Conservation (phyloP, 1,140 invertebrate genomes). For the Lordiphosa mommai region DNA sequence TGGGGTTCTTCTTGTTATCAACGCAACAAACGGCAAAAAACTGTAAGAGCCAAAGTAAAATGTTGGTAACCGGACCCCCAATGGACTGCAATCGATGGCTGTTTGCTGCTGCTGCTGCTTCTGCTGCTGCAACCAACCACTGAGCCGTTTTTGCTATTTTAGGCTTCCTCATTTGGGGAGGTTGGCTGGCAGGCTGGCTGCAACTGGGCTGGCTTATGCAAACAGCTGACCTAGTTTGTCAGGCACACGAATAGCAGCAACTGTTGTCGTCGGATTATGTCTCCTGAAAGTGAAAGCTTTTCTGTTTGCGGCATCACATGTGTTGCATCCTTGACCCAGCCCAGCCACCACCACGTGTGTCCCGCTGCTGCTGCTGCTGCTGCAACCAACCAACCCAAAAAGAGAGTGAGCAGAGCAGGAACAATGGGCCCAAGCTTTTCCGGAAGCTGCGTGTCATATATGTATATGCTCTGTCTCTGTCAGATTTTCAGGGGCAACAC, state of each 20-base stretch:
- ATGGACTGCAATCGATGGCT: conserved; percentile 44
- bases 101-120: conserved; percentile 27
- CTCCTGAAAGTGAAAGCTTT: conserved; percentile 46
- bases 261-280: conserved; percentile 5
- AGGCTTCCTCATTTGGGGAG: conserved; percentile 67
- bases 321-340: background rate
- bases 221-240: conserved; percentile 45
- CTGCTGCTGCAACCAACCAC: conserved; percentile 5
- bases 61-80: conserved; percentile 47
- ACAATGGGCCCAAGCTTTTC: conserved; percentile 17
- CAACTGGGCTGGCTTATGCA: conserved; percentile 40
- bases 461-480: conserved; percentile 9
- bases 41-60: conserved; percentile 42
- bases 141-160: conserved; percentile 49
- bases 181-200: background rate
- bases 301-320: conserved; percentile 4
- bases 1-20: conserved; percentile 62
- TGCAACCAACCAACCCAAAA: background rate
- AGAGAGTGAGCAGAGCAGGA: background rate
- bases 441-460: conserved; percentile 23
- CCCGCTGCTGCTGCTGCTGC: background rate
- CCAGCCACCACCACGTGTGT: background rate
- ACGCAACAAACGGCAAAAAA: conserved; percentile 62
- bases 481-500: conserved; percentile 27
- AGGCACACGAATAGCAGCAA: conserved; percentile 23